A percentile compares a stretch with the other conserved stretches of the same genome.
Conservation (phyloP, 1,140 invertebrate species). For the Nomia melanderi region DNA sequence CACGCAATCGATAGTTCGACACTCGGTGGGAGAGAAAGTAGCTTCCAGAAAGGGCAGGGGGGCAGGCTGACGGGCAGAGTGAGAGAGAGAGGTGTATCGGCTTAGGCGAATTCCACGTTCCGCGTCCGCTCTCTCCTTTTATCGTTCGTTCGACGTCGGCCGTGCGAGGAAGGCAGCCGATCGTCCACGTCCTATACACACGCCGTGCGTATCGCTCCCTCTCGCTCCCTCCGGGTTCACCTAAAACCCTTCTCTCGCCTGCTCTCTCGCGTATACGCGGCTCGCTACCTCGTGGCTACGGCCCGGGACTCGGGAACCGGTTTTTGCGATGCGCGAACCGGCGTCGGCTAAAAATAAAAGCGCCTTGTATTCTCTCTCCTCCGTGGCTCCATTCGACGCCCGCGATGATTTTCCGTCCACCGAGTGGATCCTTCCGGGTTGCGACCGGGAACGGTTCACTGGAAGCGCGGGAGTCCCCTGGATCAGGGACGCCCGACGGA, state of each 20-base stretch:
- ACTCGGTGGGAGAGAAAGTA: constrained; percentile 27
- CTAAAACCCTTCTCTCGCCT: constrained; percentile 50
- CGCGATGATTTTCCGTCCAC: constrained; percentile 39
- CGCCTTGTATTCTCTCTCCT: constrained; percentile 39
- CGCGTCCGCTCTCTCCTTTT: constrained; percentile 39
- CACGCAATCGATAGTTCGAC: constrained; percentile 55
- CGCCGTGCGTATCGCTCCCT: constrained; percentile 22
- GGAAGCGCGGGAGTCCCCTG: no score
- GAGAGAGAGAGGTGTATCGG: constrained; percentile 42
- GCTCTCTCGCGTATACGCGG: constrained; percentile 56
- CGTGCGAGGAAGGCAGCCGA: neutral
- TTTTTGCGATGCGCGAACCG: constrained; percentile 66
- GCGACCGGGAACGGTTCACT: neutral
- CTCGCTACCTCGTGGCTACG: constrained; percentile 49
- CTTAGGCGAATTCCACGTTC: constrained; percentile 58
- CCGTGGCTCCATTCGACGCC: constrained; percentile 20
- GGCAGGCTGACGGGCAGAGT: no score
- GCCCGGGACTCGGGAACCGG: constrained; percentile 64
- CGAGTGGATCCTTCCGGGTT: constrained; percentile 19
- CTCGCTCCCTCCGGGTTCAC: constrained; percentile 30
- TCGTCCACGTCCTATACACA: constrained; percentile 26
- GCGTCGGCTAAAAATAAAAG: constrained; percentile 68
- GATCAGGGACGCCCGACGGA: no score
- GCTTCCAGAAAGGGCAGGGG: no score
- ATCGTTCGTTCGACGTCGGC: constrained; percentile 4